Conservation (phyloP, 2,888 invertebrate genomes). For the Fissipunctia ypsillon region DNA sequence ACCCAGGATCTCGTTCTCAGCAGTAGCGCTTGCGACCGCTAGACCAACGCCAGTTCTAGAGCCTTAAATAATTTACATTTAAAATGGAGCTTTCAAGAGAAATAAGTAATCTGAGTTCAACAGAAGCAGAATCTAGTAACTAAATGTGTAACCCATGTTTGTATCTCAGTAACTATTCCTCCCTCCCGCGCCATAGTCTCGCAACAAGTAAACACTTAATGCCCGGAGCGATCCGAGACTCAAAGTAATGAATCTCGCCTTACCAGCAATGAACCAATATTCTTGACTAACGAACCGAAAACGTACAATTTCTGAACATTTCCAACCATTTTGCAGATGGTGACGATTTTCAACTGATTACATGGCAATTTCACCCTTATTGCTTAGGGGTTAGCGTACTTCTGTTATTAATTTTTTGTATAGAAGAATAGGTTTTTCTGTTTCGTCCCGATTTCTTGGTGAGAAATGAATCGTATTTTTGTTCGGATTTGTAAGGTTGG, state of each 20-base stretch:
- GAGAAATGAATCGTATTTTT: slow-evolving; percentile 54
- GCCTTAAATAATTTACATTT: neutral
- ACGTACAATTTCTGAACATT: slow-evolving; percentile 79
- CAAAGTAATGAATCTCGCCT: slow-evolving; percentile 76
- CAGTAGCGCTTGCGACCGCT: no score
- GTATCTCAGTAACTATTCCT: slow-evolving; percentile 26
- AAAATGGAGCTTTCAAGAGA: neutral
- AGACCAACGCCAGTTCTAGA: no score
- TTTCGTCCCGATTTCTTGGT: slow-evolving; percentile 41
- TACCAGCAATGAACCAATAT: slow-evolving; percentile 82
- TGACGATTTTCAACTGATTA: slow-evolving; percentile 81
- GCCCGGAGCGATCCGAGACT: slow-evolving; percentile 51
- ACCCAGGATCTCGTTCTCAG: no score
- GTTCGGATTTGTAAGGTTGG: slow-evolving; percentile 22
- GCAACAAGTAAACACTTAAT: slow-evolving; percentile 58
- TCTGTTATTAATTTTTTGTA: slow-evolving; percentile 71
- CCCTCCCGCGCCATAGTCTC: slow-evolving; percentile 32
- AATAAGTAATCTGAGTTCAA: neutral
- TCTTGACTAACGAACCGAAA: slow-evolving; percentile 82
- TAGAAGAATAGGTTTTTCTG: slow-evolving; percentile 59
- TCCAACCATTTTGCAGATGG: slow-evolving; percentile 81
- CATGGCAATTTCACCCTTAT: slow-evolving; percentile 82
- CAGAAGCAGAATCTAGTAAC: neutral
- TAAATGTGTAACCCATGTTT: neutral
- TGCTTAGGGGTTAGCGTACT: slow-evolving; percentile 70